Evolutionary conservation across 2,113 vertebrate species (phyloP), one percentile per base, ranked within the genome.

Genomic region (Atractosteus spatula): DNA sequence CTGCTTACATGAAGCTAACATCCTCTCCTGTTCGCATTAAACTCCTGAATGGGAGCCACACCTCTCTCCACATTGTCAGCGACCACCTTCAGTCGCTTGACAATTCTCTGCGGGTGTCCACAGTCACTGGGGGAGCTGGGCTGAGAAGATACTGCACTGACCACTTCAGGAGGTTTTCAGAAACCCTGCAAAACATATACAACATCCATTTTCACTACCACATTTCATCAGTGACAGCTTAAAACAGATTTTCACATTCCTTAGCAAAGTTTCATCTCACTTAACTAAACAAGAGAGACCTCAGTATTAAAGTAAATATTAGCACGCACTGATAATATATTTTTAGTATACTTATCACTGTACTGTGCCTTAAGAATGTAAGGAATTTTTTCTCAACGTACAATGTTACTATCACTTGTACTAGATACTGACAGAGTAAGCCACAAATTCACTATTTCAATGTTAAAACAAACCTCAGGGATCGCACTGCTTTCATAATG

Each of bases 101-200:
- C 16, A 43, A 7, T 45, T 54, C 12, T 7, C 62, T 41, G 16
- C 3, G 62, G 16, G 66, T 55, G 54, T 16, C 54, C 64, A 17
- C 10, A 11, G 42, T 55, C 47, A 55, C 66, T 8, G 43, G 12
- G n/a, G n/a, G 45, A 44, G 16, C 62, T 47, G 62, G 63, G n/a
- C 43, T 44, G 69, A 64, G 4, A 6, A 66, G 41, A 63, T 71
- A 71, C 16, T 29, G 55, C 55, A 16, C 62, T 14, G 69, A 11
- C 69, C 74, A 75, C 4, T 3, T 11, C 68, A 71, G 13, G 12
- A 75, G 5, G 41, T 70, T 61, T 47, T 71, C 74, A 7, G 17
- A 55, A 54, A 75, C 29, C 56, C 74, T 75, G 55, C 51, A 16
- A 17, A 44, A 65, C 14, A 66, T 3, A 71, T 7, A 14, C 43